These are phyloP conservation scores for Isaurus tuberculatus DNA, from an alignment of 92 coral and sea anemone species.

Conservation along the genomic window DNA sequence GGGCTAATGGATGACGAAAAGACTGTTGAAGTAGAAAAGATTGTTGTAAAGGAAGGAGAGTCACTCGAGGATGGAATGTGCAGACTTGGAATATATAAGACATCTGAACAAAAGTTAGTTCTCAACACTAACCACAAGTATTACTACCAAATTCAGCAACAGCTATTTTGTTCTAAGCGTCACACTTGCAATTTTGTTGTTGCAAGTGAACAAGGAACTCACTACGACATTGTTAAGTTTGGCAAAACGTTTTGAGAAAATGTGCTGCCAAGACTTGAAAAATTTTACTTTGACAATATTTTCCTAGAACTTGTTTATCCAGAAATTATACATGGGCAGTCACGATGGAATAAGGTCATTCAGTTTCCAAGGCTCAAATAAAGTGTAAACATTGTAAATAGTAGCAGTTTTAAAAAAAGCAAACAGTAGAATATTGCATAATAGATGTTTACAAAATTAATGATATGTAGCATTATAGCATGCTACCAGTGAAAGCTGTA, in stretches of 20 bases:
- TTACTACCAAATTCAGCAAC: slow-evolving; percentile 69
- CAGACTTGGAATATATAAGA: slow-evolving; percentile 55
- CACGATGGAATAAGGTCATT: slow-evolving; percentile 67
- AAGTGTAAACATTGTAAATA: slow-evolving; percentile 14
- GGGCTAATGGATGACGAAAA: slow-evolving; percentile 38
- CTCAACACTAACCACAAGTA: slow-evolving; percentile 68
- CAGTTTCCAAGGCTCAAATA: slow-evolving; percentile 58
- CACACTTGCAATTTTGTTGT: slow-evolving; percentile 66
- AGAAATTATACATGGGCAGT: slow-evolving; percentile 53
- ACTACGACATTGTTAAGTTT: slow-evolving; percentile 59
- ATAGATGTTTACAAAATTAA: background rate
- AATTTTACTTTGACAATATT: slow-evolving; percentile 65
- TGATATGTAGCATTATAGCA: too few relatives aligned
- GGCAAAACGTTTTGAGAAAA: slow-evolving; percentile 57
- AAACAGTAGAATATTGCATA: background rate
- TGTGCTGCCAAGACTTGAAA: slow-evolving; percentile 56
- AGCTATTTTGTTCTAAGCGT: slow-evolving; percentile 60
- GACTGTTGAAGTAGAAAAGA: slow-evolving; percentile 41
- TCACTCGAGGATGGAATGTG: slow-evolving; percentile 48
- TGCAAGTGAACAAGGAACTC: slow-evolving; percentile 59
- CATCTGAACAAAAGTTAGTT: slow-evolving; percentile 19
- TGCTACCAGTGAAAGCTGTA: too few relatives aligned
- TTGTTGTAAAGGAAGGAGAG: slow-evolving; percentile 39
- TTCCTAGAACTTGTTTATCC: slow-evolving; percentile 81
- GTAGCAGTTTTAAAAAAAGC: background rate